Percentiles rank a stretch among this genome's conserved stretches.
Conservation (phyloP, 2,113 vertebrate species). For the Raphicerus campestris region DNA sequence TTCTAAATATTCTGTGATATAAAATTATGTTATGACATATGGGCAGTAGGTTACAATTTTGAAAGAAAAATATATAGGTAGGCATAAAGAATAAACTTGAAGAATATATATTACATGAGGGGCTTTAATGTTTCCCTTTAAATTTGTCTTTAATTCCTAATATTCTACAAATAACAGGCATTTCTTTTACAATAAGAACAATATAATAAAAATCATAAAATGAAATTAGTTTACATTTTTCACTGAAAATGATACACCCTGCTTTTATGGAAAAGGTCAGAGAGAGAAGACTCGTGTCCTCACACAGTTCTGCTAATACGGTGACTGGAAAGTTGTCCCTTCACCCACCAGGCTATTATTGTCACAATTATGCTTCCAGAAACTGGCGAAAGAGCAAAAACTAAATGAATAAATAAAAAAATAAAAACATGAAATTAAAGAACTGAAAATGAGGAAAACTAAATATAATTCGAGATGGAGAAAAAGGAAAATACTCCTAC, state of each 20-base stretch:
- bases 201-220: not conserved
- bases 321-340: not conserved
- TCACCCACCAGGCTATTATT: not conserved
- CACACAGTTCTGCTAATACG: not conserved
- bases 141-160: not conserved
- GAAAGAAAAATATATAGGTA: not conserved
- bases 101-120: not conserved
- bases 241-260: not conserved
- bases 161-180: not conserved
- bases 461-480: not conserved
- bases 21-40: not conserved
- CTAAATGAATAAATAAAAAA: not conserved
- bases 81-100: not conserved
- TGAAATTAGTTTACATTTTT: not conserved
- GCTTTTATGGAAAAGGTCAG: not conserved
- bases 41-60: not conserved
- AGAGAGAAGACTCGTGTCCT: not conserved
- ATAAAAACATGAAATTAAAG: not conserved
- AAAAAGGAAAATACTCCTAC: not conserved
- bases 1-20: conserved; percentile 8
- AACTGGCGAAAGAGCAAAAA: not conserved
- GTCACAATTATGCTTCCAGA: conserved; percentile 19
- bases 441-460: not conserved
- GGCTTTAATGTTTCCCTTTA: not conserved
- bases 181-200: not conserved